Evolutionary conservation across 2,797 vertebrate species (phyloP).

Genomic region (Eidolon dupreanum): DNA sequence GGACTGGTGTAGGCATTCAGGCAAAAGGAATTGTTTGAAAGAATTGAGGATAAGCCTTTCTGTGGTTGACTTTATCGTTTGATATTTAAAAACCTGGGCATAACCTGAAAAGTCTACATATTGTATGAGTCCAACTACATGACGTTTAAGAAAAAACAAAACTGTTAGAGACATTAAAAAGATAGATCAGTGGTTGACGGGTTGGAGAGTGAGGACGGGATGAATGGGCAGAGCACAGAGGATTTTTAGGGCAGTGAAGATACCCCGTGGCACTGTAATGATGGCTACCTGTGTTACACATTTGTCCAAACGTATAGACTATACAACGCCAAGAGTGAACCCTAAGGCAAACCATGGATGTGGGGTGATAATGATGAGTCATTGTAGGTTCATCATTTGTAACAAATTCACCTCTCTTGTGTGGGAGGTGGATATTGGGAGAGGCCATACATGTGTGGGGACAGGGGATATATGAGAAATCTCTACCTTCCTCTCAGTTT

Average conservation of each 20-base stretch:
- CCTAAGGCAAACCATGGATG: neutral
- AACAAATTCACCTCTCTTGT: neutral
- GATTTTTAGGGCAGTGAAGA: neutral
- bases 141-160: neutral
- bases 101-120: neutral
- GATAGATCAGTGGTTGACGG: neutral
- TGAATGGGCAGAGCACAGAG: neutral
- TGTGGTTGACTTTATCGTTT: neutral
- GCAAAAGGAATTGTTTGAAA: neutral
- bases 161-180: neutral
- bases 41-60: neutral
- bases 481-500: neutral
- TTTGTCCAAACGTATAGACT: neutral
- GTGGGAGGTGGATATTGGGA: neutral
- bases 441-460: neutral
- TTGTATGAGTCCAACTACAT: neutral
- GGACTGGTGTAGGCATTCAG: neutral
- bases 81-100: neutral
- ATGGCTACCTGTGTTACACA: neutral
- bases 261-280: neutral
- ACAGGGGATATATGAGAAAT: neutral
- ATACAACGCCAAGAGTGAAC: neutral
- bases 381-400: neutral
- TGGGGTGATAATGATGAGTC: neutral
- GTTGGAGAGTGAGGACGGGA: too few relatives aligned